These are phyloP conservation scores for Accipiter virgatus DNA, from an alignment of 2,113 vertebrate genomes.

Conservation along the genomic window DNA sequence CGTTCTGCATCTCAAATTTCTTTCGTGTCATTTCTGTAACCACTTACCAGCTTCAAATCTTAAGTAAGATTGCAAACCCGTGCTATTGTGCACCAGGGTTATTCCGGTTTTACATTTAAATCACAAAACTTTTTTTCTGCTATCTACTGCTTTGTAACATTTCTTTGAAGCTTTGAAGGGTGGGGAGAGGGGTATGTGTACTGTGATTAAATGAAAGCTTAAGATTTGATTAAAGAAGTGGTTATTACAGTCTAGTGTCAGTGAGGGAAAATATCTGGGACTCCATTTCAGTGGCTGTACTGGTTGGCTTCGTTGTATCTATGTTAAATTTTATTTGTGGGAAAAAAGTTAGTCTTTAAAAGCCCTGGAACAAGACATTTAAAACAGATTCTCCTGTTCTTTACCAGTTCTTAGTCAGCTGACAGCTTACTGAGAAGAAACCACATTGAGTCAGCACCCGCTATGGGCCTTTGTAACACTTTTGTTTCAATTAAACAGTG, in stretches of 20 bases:
- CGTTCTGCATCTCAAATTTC: not conserved
- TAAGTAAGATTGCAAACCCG: not conserved
- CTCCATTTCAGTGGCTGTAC: not conserved
- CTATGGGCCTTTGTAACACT: not conserved
- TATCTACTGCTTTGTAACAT: not conserved
- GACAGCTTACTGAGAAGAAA: not conserved
- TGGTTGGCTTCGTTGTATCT: not conserved
- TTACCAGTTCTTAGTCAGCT: not conserved
- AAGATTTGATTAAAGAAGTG: not conserved
- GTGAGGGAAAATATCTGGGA: not conserved
- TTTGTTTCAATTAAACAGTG: not conserved
- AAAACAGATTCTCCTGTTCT: not conserved
- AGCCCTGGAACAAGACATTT: not conserved
- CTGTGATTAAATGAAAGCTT: not conserved
- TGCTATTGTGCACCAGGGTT: not conserved
- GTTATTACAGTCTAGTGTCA: not conserved
- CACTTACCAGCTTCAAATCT: not conserved
- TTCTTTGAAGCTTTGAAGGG: not conserved
- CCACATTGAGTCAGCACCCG: fast-evolving
- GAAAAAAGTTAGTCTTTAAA: not conserved
- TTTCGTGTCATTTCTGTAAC: not conserved
- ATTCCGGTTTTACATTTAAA: not conserved
- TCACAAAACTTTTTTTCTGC: not conserved
- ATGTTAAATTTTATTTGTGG: not conserved
- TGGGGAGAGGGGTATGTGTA: fast-evolving